Evolutionary conservation across 2,888 invertebrate species (phyloP).

Genomic region (Caradrina kadenii): DNA sequence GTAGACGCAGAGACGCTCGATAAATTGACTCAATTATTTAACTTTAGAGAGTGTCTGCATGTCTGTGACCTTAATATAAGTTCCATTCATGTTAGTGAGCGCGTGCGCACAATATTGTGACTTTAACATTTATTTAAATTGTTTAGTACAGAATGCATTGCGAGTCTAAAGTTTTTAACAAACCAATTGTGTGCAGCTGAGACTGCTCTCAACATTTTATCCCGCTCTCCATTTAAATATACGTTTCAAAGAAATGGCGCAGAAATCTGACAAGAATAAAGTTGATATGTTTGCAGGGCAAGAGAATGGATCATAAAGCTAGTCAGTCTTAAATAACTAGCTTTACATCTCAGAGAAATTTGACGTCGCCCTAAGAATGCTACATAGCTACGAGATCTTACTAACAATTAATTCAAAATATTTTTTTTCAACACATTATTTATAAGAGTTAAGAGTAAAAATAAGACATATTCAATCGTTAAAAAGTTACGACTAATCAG

Average conservation of each 20-base stretch:
- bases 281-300: constrained; percentile 57
- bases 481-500: no score
- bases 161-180: constrained; percentile 40
- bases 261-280: constrained; percentile 53
- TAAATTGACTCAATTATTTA: constrained; percentile 84
- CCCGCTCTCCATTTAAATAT: constrained; percentile 46
- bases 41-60: constrained; percentile 72
- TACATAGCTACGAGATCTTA: constrained; percentile 34
- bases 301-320: constrained; percentile 70
- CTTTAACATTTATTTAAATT: constrained; percentile 63
- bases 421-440: background rate
- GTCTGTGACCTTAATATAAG: constrained; percentile 82
- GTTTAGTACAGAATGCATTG: constrained; percentile 46
- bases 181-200: constrained; percentile 51
- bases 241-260: constrained; percentile 45
- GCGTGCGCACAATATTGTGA: constrained; percentile 70
- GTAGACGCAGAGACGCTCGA: constrained; percentile 75
- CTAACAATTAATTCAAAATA: constrained; percentile 29
- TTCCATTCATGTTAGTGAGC: constrained; percentile 74
- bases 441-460: no score
- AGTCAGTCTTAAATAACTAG: constrained; percentile 64
- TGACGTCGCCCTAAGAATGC: constrained; percentile 51
- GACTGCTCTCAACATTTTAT: constrained; percentile 29
- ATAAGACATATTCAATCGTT: no score
- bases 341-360: constrained; percentile 56